Evolutionary conservation across 2,113 vertebrate genomes (phyloP), one percentile per base, ranked within the genome.

Genomic region (Macquaria australasica): DNA sequence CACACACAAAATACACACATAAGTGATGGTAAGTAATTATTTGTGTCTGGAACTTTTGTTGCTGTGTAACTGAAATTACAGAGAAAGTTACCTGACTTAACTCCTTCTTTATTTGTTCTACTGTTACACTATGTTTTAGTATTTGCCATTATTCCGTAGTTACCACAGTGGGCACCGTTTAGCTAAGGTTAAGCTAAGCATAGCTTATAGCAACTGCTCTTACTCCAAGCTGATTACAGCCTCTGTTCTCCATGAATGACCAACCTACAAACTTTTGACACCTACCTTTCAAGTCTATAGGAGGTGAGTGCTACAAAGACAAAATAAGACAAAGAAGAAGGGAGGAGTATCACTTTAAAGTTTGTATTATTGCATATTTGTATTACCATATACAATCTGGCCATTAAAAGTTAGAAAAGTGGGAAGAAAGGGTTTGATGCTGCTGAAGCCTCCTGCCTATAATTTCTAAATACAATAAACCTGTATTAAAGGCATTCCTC

Each of bases 401-500:
- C 5, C 14, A 15, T 28, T 45, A 39, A 66, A 50, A 39, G 43
- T 43, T n/a, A 34, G 23, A 60, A 25, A 31, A 31, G 58, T 48
- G 28, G 16, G 21, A 55, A 20, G 23, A 55, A 64, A 55, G 1
- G 18, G 14, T 58, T 15, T 48, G 10, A n/a, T 56, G 58, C 20
- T 37, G 74, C 55, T 39, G 45, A 62, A 59, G 31, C 55, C 21
- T 14, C 10, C 23, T 73, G 21, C 14, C 59, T 66, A 37, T 34
- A 9, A 20, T 62, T 18, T 10, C 12, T 23, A 23, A n/a, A 70
- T 16, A 37, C 53, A 25, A 34, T 48, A 16, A 51, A 71, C 16
- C 16, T 62, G 34, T 68, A 28, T 56, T 51, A 59, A 83, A 72
- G 56, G 59, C 74, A 90, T 82, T 83, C 55, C 55, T 58, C 21